Conservation (phyloP, 2,888 invertebrate genomes). For the Nymphalis urticae region DNA sequence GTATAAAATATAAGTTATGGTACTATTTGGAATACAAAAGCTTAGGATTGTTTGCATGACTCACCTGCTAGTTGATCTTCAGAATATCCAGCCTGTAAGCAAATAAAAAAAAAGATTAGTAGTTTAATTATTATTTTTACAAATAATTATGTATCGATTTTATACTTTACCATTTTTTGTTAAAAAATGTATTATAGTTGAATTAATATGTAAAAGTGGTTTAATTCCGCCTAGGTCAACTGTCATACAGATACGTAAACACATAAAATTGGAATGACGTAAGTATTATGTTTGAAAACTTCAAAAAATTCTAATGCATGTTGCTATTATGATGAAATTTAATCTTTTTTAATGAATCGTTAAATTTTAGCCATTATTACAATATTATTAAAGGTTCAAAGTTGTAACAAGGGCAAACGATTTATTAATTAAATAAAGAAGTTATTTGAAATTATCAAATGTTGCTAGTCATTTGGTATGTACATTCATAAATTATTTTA, state of each 20-base stretch:
- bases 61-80: conserved; percentile 96
- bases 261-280: conserved; percentile 14
- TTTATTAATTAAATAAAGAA: too few species aligned
- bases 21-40: conserved; percentile 1
- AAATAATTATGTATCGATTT: background rate
- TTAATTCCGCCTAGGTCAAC: conserved; percentile 24
- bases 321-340: background rate
- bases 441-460: background rate
- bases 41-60: conserved; percentile 57
- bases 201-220: conserved; percentile 5
- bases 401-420: too few species aligned
- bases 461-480: background rate
- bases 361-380: too few species aligned
- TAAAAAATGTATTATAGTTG: background rate
- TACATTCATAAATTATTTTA: background rate
- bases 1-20: background rate
- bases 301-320: conserved; percentile 9
- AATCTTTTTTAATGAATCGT: background rate
- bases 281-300: conserved; percentile 16
- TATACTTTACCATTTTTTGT: conserved; percentile 25
- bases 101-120: conserved; percentile 30
- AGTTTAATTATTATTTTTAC: background rate
- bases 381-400: too few species aligned
- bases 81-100: conserved; percentile 90
- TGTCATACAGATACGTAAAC: conserved; percentile 26